Base-by-base conservation (phyloP, 2,888 invertebrate genomes). In the Melitaea athalia region DNA sequence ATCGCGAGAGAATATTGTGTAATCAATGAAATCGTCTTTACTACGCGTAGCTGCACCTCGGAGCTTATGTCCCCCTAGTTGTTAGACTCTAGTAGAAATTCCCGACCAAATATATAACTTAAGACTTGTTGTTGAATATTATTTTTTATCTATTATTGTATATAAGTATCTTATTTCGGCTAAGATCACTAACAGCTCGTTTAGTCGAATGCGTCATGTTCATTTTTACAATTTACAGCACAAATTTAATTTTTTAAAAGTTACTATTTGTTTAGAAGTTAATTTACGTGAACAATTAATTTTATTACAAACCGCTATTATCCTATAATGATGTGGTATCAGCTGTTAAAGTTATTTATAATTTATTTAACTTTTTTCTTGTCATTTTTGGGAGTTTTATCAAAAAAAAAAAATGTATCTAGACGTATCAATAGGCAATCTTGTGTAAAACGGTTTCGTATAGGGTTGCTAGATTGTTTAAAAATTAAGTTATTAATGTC, bases 51-150 rank as follows among this genome's bases (percentile, higher is more conserved):
- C 84, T 80, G 91, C 92, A 89, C 88, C 89, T 86, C 79, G 84
- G 92, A 92, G 92, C 92, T 92, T 91, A 90, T 87, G 89, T 89
- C 91, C 87, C 91, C 87, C 77, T 91, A 91, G 88, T 83, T 77
- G 78, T 86, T 89, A 91, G 89, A 85, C 78, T 89, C 89, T 91
- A 85, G 86, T 91, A 91, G 91, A 86, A 82, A 83, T 84, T 89
- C 92, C 91, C 85, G 92, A 92, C 92, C 92, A 92, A 92, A 85
- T 24, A 24, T 2, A 24, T 92, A 92, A 81, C 87, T 82, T 92
- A 92, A 92, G 92, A 85, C 83, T 87, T 85, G 79, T 84, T 83
- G 82, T 85, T 82, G 85, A 79, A 73, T 81, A 81, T 77, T 78
- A 79, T 83, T 79, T 53, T 24, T 80, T 70, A 73, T 47, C 17